These are phyloP conservation scores for Sylvicola fuscatus DNA, from an alignment of 2,888 invertebrate species.

Conservation along the genomic window DNA sequence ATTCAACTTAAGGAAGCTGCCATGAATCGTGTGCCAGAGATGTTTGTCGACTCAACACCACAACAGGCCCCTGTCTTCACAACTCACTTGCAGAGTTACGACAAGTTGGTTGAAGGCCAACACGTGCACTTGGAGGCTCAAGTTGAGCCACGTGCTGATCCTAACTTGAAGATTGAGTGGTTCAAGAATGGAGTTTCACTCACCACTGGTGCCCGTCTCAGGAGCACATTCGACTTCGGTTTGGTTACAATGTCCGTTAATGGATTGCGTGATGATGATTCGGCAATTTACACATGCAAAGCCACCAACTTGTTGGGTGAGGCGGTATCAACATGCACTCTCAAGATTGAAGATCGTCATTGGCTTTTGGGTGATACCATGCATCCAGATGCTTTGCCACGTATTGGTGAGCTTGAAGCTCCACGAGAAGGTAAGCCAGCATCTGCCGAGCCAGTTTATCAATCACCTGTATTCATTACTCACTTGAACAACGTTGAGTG, in stretches of 20 bases:
- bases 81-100: constrained; percentile 68
- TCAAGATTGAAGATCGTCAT: constrained; percentile 75
- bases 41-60: constrained; percentile 66
- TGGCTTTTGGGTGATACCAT: constrained; percentile 74
- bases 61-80: constrained; percentile 93
- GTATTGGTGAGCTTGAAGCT: constrained; percentile 69
- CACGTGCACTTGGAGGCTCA: constrained; percentile 75
- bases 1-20: constrained; percentile 81
- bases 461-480: constrained; percentile 72
- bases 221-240: constrained; percentile 93
- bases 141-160: constrained; percentile 78
- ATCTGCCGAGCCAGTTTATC: constrained; percentile 56
- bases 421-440: constrained; percentile 45
- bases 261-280: constrained; percentile 71
- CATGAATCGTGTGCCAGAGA: constrained; percentile 74
- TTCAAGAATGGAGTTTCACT: constrained; percentile 77
- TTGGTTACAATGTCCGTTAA: constrained; percentile 82
- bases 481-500: constrained; percentile 82
- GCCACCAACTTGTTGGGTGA: constrained; percentile 86
- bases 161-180: constrained; percentile 75
- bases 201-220: constrained; percentile 71
- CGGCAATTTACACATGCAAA: constrained; percentile 88
- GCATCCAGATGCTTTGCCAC: constrained; percentile 73
- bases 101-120: constrained; percentile 68
- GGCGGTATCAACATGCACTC: constrained; percentile 77